A percentile compares a stretch with the other conserved stretches of the same genome.
These are phyloP conservation scores for Zelleria hepariella DNA, from an alignment of 2,888 invertebrate genomes.

Conservation along the genomic window DNA sequence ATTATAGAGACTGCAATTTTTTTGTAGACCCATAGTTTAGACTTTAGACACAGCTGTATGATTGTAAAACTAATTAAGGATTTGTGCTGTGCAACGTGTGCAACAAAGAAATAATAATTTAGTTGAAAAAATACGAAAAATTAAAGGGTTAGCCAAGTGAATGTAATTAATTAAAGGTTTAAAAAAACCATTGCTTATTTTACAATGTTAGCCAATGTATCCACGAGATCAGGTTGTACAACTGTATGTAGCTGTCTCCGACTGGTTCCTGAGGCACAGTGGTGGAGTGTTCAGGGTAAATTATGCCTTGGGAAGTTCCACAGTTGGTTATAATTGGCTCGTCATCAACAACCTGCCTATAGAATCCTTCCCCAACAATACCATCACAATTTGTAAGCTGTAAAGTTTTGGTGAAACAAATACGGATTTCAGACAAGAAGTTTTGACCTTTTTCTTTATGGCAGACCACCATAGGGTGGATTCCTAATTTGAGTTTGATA, in stretches of 20 bases:
- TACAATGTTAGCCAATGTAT: conserved; percentile 76
- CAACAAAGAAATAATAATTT: too few species aligned
- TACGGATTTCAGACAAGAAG: conserved; percentile 78
- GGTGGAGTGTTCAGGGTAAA: conserved; percentile 68
- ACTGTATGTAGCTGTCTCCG: conserved; percentile 55
- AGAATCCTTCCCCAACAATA: conserved; percentile 25
- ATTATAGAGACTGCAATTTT: too few species aligned
- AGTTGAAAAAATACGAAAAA: too few species aligned
- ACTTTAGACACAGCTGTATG: too few species aligned
- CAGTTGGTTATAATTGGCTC: conserved; percentile 74
- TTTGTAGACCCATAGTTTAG: too few species aligned
- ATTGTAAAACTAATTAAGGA: too few species aligned
- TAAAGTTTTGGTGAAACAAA: conserved; percentile 80
- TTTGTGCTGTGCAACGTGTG: too few species aligned
- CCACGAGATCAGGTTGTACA: conserved; percentile 71
- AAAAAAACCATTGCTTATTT: conserved; percentile 9
- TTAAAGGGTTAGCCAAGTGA: too few species aligned
- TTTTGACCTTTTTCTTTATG: conserved; percentile 69
- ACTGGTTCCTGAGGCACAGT: conserved; percentile 32
- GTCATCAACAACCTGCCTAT: conserved; percentile 7
- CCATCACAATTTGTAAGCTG: conserved; percentile 77
- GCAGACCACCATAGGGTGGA: conserved; percentile 76
- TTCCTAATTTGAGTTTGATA: conserved; percentile 65
- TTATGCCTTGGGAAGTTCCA: conserved; percentile 58
- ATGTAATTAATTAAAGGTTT: too few species aligned